These are phyloP conservation scores for Tangara arthus DNA, from an alignment of 2,797 vertebrate genomes.

Conservation along the genomic window DNA sequence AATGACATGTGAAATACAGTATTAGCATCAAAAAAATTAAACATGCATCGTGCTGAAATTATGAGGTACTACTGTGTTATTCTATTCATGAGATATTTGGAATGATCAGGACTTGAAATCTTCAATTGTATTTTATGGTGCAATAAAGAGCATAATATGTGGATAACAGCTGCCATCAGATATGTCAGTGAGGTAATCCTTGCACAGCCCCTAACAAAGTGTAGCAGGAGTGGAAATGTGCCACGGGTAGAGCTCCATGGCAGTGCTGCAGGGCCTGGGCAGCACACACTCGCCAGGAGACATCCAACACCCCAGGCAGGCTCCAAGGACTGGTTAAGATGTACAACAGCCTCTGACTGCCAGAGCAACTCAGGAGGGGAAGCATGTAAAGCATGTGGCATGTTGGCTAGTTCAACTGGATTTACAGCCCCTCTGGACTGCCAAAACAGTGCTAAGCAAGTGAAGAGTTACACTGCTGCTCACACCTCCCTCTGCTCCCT, in stretches of 20 bases:
- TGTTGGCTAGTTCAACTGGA: background rate
- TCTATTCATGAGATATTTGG: background rate
- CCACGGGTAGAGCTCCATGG: fast-evolving
- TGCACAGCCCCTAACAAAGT: background rate
- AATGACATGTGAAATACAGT: background rate
- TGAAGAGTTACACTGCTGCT: background rate
- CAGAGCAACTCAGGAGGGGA: background rate
- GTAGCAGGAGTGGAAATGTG: background rate
- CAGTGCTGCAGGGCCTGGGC: background rate
- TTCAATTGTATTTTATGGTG: background rate
- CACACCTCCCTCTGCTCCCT: background rate
- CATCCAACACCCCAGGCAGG: background rate
- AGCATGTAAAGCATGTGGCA: background rate
- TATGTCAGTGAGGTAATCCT: background rate
- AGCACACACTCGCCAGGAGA: background rate
- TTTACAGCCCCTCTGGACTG: background rate
- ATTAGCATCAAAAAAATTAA: background rate
- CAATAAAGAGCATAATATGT: background rate
- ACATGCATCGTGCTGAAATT: background rate
- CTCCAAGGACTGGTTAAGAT: background rate
- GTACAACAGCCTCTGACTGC: background rate
- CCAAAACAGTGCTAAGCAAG: background rate
- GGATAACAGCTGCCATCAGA: background rate
- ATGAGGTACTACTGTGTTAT: background rate
- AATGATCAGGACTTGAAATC: background rate